Evolutionary conservation across 2,113 vertebrate species (phyloP).

Genomic region (Rissa tridactyla): DNA sequence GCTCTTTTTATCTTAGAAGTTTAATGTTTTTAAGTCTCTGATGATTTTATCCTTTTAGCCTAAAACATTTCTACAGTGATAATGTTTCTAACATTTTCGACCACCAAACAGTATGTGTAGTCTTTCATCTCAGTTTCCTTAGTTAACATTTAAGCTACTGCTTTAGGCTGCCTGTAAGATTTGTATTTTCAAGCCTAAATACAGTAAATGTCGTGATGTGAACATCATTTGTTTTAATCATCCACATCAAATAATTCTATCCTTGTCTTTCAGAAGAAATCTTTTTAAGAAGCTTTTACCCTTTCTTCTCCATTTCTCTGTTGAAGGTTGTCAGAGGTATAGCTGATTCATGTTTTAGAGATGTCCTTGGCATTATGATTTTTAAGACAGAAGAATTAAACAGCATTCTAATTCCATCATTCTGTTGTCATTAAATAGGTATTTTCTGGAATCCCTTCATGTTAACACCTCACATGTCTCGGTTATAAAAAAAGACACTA

Average conservation of each 20-base stretch:
- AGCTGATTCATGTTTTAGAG: not conserved
- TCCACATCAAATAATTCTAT: not conserved
- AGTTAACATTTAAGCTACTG: not conserved
- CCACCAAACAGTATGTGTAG: not conserved
- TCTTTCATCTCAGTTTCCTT: slow-evolving; percentile 39
- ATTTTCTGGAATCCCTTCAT: slow-evolving; percentile 2
- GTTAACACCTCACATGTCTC: not conserved
- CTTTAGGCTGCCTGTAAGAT: not conserved
- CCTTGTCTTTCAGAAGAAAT: not conserved
- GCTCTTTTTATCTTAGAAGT: slow-evolving; percentile 29
- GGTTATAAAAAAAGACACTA: not conserved
- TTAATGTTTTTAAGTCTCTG: slow-evolving; percentile 25
- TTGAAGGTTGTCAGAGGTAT: not conserved
- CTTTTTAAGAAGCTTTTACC: not conserved
- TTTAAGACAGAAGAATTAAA: slow-evolving; percentile 25
- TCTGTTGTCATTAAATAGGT: not conserved
- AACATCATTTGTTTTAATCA: slow-evolving; percentile 48
- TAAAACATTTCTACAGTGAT: not conserved
- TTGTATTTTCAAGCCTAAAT: not conserved
- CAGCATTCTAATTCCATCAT: not conserved
- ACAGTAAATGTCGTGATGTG: slow-evolving; percentile 19
- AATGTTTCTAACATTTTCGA: slow-evolving; percentile 31
- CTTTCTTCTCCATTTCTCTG: not conserved
- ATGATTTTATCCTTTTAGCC: slow-evolving; percentile 39
- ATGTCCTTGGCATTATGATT: not conserved